A percentile compares a stretch with the other conserved stretches of the same genome.
phyloP scores from a whole-genome alignment of 2,797 vertebrate genomes.

The Enteromius treurensis region DNA sequence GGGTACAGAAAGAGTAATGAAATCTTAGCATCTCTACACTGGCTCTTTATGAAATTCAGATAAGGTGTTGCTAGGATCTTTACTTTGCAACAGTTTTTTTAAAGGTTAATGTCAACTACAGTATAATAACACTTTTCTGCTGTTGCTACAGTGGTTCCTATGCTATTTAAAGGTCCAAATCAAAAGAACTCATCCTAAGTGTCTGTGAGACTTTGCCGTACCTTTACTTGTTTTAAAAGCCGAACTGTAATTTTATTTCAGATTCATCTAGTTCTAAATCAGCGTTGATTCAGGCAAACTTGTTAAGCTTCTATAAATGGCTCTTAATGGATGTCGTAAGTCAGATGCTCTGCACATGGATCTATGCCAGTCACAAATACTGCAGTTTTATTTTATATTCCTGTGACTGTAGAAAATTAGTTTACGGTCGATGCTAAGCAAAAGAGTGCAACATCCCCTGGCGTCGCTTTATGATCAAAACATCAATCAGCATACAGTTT shows the following conservation, averaged over 20 bases:
- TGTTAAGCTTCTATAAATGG: neutral
- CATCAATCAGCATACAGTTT: constrained; percentile 21
- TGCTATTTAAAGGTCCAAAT: neutral
- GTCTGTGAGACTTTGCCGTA: neutral
- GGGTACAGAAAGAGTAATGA: neutral
- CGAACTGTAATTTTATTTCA: neutral
- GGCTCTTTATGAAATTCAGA: neutral
- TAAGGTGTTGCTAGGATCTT: too few relatives aligned
- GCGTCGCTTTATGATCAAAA: neutral
- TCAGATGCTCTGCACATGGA: neutral
- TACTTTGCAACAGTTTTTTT: too few relatives aligned
- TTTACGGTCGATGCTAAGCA: neutral
- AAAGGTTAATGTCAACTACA: neutral
- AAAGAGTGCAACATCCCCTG: neutral
- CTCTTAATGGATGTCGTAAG: neutral
- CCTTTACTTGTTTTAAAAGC: neutral
- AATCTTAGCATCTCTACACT: neutral
- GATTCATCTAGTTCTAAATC: neutral
- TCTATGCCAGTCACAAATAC: constrained; percentile 14
- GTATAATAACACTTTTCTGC: neutral
- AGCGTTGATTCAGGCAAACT: neutral
- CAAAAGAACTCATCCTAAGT: neutral
- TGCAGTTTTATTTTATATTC: neutral
- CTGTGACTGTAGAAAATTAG: neutral
- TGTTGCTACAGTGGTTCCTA: neutral